phyloP scores from a whole-genome alignment of 1,140 invertebrate genomes.

The Calosoma granatense region DNA sequence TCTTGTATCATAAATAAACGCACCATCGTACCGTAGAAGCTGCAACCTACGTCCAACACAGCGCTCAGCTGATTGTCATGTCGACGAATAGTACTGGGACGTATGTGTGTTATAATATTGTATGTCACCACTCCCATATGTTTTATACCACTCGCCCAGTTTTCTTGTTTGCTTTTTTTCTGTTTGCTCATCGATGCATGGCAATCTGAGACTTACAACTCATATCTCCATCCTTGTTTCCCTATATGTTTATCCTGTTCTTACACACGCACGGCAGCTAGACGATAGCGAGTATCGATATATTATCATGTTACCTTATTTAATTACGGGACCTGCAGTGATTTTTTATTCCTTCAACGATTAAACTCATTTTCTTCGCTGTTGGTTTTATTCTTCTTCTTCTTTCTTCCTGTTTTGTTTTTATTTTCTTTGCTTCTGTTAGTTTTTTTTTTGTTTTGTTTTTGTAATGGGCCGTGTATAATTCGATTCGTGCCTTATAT shows the following conservation, averaged over 20 bases:
- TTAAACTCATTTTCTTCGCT: slow-evolving; percentile 4
- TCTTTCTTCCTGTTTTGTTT: background rate
- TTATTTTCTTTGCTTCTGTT: too few species aligned
- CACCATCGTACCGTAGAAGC: background rate
- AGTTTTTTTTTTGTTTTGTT: background rate
- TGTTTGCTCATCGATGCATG: background rate
- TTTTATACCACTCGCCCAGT: slow-evolving; percentile 7
- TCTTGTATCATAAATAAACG: background rate
- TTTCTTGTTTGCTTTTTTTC: background rate
- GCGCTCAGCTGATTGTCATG: background rate
- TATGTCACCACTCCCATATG: slow-evolving; percentile 2
- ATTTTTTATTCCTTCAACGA: background rate
- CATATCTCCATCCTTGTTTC: background rate
- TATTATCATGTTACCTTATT: background rate
- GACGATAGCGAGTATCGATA: background rate
- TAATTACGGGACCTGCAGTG: background rate
- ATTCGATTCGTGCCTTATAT: background rate
- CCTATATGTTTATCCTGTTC: too few species aligned
- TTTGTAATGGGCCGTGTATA: slow-evolving; percentile 1
- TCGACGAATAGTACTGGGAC: background rate
- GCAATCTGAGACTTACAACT: background rate
- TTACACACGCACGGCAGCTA: too few species aligned
- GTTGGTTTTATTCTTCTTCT: background rate
- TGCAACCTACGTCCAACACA: background rate
- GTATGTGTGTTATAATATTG: background rate